These are phyloP conservation scores for Bolborhynchus lineola DNA, from an alignment of 2,113 vertebrate species.

Conservation along the genomic window DNA sequence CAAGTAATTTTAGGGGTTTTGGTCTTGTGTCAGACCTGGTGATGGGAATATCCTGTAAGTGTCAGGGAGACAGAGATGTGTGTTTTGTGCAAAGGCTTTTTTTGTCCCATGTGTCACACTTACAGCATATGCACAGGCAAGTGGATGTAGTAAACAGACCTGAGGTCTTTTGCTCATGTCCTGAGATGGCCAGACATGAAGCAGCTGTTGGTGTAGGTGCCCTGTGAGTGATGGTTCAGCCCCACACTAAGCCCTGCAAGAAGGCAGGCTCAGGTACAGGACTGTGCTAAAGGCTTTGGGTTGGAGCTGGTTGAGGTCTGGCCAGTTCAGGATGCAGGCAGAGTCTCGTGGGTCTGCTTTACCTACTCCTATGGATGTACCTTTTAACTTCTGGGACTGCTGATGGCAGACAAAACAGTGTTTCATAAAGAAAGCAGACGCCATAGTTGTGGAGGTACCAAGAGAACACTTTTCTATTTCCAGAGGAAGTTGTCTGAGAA, in stretches of 20 bases:
- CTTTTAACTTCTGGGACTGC: background rate
- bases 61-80: no score
- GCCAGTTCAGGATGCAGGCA: fast-evolving
- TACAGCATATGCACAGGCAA: background rate
- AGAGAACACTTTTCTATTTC: background rate
- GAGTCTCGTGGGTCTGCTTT: background rate
- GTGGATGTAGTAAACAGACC: background rate
- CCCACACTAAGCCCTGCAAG: background rate
- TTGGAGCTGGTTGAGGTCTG: background rate
- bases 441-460: background rate
- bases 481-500: background rate
- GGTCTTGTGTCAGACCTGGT: background rate
- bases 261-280: background rate
- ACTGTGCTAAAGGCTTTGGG: background rate
- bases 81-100: background rate
- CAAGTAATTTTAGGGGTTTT: background rate
- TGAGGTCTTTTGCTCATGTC: background rate
- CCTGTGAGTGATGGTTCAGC: background rate
- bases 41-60: background rate
- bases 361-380: background rate
- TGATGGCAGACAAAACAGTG: background rate
- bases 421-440: background rate
- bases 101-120: background rate
- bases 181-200: conserved; percentile 31
- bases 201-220: conserved; percentile 7